Evolutionary conservation across 1,140 invertebrate genomes (phyloP), one percentile per base, ranked within the genome.

Genomic region (Papilio machaon): DNA sequence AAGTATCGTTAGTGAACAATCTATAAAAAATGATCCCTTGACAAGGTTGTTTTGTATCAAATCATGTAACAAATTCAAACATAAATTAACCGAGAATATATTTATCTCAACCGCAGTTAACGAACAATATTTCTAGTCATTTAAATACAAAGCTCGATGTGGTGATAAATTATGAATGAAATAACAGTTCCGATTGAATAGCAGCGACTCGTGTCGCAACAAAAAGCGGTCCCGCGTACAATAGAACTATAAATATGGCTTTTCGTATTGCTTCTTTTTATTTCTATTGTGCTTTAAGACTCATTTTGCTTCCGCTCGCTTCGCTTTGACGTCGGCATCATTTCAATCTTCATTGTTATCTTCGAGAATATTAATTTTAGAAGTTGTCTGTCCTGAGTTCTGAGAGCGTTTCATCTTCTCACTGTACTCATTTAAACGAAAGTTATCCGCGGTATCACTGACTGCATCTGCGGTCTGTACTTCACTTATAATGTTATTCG

Each of bases 151-250:
- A 91, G 88, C 83, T 85, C 83, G 84, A 89, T 91, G 89, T 83
- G 88, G 85, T 90, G 90, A 93, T 93, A 91, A 91, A 91, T 91
- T 90, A 90, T 91, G 90, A 90, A 92, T 91, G 88, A 88, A 91
- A 89, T 87, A 92, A 89, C 90, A 87, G 89, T 91, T 88, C 82
- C 83, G 81, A 89, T 87, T 90, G 87, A 91, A 90, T 91, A 86
- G 87, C 82, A 82, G 73, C 83, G 86, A 87, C 85, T 91, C 85
- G 85, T 90, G 89, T 90, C 89, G 85, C 85, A 86, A 91, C 88
- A 92, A 92, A 90, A 90, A 89, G 82, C 85, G 83, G 77, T 88
- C 77, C 46, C 87, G 86, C 88, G 82, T 87, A 92, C 91, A 92
- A 92, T 92, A 89, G 88, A 85, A 85, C 83, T 88, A 92, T 92